These are phyloP conservation scores for Protosalanx chinensis DNA, from an alignment of 2,797 vertebrate species.

Conservation along the genomic window DNA sequence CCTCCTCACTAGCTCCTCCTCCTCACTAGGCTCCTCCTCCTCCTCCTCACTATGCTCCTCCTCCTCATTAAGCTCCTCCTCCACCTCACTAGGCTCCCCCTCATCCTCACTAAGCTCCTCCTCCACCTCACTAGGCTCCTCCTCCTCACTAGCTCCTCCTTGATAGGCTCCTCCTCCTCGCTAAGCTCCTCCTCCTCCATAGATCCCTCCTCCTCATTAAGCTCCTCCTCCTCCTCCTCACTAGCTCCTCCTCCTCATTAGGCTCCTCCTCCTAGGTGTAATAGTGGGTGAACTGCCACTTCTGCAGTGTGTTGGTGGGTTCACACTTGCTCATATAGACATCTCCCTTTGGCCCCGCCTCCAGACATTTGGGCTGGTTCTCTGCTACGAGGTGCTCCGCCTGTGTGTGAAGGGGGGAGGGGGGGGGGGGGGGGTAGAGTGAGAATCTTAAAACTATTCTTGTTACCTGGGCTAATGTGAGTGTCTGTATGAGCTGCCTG, in stretches of 20 bases:
- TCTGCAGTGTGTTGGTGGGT: constrained; percentile 73
- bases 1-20: too few species aligned
- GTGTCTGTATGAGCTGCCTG: too few species aligned
- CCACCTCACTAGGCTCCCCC: constrained; percentile 47
- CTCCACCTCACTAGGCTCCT: too few species aligned
- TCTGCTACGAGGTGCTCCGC: constrained; percentile 79
- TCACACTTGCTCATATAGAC: constrained; percentile 73
- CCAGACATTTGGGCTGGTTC: constrained; percentile 75
- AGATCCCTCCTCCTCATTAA: constrained; percentile 14
- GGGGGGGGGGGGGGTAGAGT: constrained; percentile 10
- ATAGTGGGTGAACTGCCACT: constrained; percentile 91
- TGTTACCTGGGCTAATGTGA: too few species aligned
- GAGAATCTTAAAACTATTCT: too few species aligned
- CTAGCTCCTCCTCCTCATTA: neutral
- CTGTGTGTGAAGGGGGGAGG: constrained; percentile 54
- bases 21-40: too few species aligned
- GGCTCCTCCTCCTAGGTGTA: constrained; percentile 59
- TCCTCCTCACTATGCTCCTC: neutral
- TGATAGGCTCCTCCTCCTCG: too few species aligned
- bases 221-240: neutral
- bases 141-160: too few species aligned
- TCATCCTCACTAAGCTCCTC: constrained; percentile 1
- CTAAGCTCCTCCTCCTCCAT: too few species aligned
- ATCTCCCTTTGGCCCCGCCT: constrained; percentile 62
- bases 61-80: constrained; percentile 12